Evolutionary conservation across 2,113 vertebrate genomes (phyloP).

Genomic region (Seriola aureovittata): DNA sequence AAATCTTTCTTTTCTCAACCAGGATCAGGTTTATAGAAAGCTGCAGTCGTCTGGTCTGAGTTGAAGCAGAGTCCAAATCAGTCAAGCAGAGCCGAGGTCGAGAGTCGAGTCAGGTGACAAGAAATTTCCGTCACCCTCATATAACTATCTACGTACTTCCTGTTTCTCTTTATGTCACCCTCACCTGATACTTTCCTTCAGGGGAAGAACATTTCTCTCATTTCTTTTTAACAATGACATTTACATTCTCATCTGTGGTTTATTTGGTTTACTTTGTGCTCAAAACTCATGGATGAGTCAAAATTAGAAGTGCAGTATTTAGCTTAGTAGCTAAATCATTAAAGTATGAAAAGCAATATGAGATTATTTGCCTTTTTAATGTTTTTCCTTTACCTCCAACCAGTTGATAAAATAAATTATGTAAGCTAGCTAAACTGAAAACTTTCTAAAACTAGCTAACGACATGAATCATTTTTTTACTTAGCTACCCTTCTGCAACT

Average conservation of each 20-base stretch:
- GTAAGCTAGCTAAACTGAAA: not conserved
- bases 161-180: conserved; percentile 24
- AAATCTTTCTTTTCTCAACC: not conserved
- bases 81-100: not conserved
- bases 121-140: conserved; percentile 3
- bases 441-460: too few relatives aligned
- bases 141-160: conserved; percentile 14
- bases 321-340: too few relatives aligned
- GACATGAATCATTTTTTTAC: too few relatives aligned
- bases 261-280: too few relatives aligned
- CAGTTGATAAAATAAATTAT: too few relatives aligned
- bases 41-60: not conserved
- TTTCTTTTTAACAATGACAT: not conserved
- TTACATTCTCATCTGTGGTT: not conserved
- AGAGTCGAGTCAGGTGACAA: not conserved
- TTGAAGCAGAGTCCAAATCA: not conserved
- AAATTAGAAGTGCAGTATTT: too few relatives aligned
- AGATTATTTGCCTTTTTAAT: too few relatives aligned
- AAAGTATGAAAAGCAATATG: too few relatives aligned
- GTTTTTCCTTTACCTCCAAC: too few relatives aligned
- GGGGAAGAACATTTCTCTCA: conserved; percentile 24
- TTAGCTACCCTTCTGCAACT: too few relatives aligned
- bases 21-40: not conserved
- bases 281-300: too few relatives aligned
- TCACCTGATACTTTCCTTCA: conserved; percentile 11